Conservation (phyloP, 2,797 vertebrate genomes). For the Diceros bicornis region DNA sequence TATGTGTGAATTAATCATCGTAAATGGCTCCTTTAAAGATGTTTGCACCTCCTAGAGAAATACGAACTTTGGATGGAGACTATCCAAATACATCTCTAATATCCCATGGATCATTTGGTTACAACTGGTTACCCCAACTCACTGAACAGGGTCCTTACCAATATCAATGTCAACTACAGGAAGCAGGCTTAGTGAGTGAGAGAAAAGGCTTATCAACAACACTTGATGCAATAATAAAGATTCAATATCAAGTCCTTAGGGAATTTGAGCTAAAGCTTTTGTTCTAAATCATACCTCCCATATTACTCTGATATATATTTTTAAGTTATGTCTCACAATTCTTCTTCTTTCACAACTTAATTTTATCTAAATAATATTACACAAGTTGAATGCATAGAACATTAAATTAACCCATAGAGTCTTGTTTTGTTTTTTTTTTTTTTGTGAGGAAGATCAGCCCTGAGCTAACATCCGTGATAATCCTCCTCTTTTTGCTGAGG, state of each 20-base stretch:
- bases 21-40: conserved; percentile 2
- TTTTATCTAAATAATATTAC: neutral
- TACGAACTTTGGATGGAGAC: neutral
- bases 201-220: neutral
- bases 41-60: neutral
- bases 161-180: neutral
- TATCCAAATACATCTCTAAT: neutral
- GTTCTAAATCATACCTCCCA: neutral
- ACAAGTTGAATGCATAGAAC: neutral
- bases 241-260: neutral
- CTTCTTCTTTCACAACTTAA: neutral
- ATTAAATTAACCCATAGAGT: conserved; percentile 65
- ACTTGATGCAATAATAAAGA: neutral
- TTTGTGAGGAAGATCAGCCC: too few species aligned
- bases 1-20: neutral
- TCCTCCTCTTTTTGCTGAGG: too few species aligned
- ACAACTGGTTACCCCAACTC: neutral
- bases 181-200: neutral
- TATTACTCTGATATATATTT: neutral
- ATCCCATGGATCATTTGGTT: neutral
- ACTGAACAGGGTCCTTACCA: neutral
- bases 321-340: neutral
- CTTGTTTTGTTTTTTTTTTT: too few species aligned
- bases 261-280: neutral
- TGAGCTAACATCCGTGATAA: too few species aligned